A percentile compares a stretch with the other conserved stretches of the same genome.
These are phyloP conservation scores for Echinometra lucunter DNA, from an alignment of 53 echinoderm and acorn worm species.

Conservation along the genomic window DNA sequence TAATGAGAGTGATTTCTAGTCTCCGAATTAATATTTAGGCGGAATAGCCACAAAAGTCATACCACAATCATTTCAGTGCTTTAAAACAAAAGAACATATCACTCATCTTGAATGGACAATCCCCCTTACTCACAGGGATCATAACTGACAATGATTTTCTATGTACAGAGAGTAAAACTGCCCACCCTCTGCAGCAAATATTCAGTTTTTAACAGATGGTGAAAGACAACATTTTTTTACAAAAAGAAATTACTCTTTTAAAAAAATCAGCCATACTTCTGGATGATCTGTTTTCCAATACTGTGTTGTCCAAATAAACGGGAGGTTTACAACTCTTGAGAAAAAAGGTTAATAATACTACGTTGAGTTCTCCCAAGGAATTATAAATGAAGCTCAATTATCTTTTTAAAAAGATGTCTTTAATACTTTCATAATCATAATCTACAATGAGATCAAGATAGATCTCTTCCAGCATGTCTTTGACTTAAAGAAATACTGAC, in stretches of 20 bases:
- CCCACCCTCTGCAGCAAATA: background rate
- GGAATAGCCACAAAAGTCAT: background rate
- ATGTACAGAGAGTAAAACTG: background rate
- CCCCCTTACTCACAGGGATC: background rate
- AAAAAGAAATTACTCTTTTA: background rate
- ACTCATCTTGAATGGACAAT: background rate
- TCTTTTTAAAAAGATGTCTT: background rate
- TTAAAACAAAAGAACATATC: background rate
- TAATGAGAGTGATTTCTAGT: too few relatives aligned
- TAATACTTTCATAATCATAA: background rate
- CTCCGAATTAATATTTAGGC: background rate
- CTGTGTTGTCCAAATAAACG: constrained; percentile 45
- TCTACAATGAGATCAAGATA: background rate
- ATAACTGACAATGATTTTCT: constrained; percentile 21
- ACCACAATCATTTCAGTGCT: background rate
- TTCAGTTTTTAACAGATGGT: background rate
- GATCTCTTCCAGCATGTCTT: background rate
- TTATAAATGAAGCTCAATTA: background rate
- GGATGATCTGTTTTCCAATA: background rate
- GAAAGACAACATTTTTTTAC: constrained; percentile 33
- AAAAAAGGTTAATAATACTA: background rate
- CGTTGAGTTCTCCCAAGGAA: background rate
- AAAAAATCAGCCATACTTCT: background rate
- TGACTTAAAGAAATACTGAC: background rate
- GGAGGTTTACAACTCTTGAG: constrained; percentile 7